A percentile compares a stretch with the other conserved stretches of the same genome.
Evolutionary conservation across 2,797 vertebrate genomes (phyloP).

Genomic region (Morus bassanus): DNA sequence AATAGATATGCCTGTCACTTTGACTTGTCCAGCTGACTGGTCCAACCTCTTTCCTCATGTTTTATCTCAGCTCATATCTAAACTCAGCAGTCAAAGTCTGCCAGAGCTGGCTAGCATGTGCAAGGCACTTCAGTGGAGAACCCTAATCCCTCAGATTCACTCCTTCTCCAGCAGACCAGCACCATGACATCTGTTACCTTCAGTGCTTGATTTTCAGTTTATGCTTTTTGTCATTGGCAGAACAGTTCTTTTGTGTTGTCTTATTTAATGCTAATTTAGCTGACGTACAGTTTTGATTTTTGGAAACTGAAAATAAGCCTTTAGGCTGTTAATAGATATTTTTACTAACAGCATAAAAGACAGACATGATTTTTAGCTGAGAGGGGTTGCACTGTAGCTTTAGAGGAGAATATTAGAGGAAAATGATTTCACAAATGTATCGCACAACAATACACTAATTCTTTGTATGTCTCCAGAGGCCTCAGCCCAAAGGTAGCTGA

Average conservation of each 20-base stretch:
- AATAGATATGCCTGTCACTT: background rate
- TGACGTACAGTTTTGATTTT: background rate
- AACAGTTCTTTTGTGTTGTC: background rate
- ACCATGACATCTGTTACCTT: background rate
- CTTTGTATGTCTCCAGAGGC: constrained; percentile 33
- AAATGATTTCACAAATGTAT: constrained; percentile 34
- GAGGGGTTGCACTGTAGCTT: background rate
- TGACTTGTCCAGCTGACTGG: background rate
- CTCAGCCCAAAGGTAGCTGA: constrained; percentile 54
- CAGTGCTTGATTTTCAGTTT: background rate
- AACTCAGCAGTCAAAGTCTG: background rate
- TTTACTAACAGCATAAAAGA: background rate
- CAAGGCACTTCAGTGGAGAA: background rate
- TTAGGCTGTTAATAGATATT: background rate
- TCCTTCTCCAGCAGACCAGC: background rate
- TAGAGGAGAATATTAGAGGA: constrained; percentile 1
- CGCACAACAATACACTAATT: constrained; percentile 29
- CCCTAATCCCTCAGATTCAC: background rate
- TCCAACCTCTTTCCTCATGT: background rate
- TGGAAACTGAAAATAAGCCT: background rate
- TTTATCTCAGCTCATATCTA: background rate
- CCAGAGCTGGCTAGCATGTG: background rate
- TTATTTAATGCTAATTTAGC: background rate
- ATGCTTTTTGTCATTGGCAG: background rate
- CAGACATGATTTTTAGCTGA: background rate